Conservation (phyloP, 2,888 invertebrate genomes). For the Agrochola lychnidis region DNA sequence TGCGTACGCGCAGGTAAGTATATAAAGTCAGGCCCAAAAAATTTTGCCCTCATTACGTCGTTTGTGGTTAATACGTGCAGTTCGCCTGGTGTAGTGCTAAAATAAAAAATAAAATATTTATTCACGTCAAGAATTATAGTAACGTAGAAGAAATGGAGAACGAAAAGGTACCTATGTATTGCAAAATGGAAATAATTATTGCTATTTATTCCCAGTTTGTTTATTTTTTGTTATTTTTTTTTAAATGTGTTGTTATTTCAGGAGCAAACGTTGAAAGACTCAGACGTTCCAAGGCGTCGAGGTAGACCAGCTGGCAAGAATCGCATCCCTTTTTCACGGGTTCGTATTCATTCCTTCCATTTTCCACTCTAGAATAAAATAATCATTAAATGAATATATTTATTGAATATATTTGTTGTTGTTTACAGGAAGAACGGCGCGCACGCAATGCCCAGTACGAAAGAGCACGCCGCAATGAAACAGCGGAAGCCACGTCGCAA, state of each 20-base stretch:
- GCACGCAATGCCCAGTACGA: conserved; percentile 79
- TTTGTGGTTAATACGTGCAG: conserved; percentile 18
- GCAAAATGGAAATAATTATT: neutral
- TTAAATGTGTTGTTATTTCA: conserved; percentile 9
- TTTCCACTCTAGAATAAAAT: neutral
- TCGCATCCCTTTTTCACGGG: conserved; percentile 72
- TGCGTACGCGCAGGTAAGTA: conserved; percentile 56
- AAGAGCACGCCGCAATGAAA: conserved; percentile 73
- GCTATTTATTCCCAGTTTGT: neutral
- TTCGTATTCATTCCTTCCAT: conserved; percentile 55
- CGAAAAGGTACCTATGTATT: conserved; percentile 22
- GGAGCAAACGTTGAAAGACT: neutral
- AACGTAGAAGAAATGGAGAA: conserved; percentile 30
- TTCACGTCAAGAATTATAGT: neutral
- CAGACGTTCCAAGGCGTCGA: conserved; percentile 61
- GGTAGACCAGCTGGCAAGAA: conserved; percentile 76
- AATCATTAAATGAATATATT: neutral
- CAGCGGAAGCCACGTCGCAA: conserved; percentile 70
- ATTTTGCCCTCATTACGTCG: conserved; percentile 10
- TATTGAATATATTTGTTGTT: neutral
- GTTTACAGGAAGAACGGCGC: conserved; percentile 72
- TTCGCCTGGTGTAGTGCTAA: neutral
- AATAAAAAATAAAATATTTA: neutral
- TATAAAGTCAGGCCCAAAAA: conserved; percentile 17
- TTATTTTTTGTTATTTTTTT: too few relatives aligned